phyloP scores from a whole-genome alignment of 1,140 invertebrate genomes.

The Zeugodacus cucurbitae region DNA sequence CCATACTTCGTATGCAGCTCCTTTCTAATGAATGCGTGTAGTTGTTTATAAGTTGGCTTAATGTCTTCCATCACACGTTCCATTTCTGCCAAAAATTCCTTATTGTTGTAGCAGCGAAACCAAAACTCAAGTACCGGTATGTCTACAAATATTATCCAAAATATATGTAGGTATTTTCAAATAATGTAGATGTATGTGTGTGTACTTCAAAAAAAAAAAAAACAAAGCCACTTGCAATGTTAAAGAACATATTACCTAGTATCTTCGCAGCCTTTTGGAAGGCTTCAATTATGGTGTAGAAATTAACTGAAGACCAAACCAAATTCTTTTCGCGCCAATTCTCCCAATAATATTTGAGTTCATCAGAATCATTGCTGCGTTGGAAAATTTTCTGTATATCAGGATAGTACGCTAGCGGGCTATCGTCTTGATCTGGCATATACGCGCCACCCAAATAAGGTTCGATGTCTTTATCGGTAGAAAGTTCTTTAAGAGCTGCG shows the following conservation, averaged over 20 bases:
- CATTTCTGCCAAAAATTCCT: constrained; percentile 70
- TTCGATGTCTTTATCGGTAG: constrained; percentile 63
- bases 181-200: not conserved
- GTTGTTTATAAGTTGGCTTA: constrained; percentile 83
- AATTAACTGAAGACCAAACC: constrained; percentile 59
- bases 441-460: constrained; percentile 59
- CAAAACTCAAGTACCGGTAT: constrained; percentile 55
- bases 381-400: constrained; percentile 61
- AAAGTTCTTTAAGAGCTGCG: constrained; percentile 53
- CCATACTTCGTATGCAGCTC: constrained; percentile 81
- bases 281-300: constrained; percentile 59
- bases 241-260: constrained; percentile 42
- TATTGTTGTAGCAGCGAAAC: constrained; percentile 68
- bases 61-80: constrained; percentile 72
- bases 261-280: constrained; percentile 57
- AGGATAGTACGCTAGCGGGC: constrained; percentile 57
- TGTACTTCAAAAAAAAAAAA: too few relatives aligned
- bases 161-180: not conserved
- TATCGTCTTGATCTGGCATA: constrained; percentile 59
- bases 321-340: constrained; percentile 61
- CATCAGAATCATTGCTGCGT: constrained; percentile 54
- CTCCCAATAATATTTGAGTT: constrained; percentile 62
- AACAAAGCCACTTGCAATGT: not conserved
- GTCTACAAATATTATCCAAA: constrained; percentile 43
- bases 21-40: constrained; percentile 87